Evolutionary conservation across 2,797 vertebrate species (phyloP).

Genomic region (Aselliscus stoliczkanus): DNA sequence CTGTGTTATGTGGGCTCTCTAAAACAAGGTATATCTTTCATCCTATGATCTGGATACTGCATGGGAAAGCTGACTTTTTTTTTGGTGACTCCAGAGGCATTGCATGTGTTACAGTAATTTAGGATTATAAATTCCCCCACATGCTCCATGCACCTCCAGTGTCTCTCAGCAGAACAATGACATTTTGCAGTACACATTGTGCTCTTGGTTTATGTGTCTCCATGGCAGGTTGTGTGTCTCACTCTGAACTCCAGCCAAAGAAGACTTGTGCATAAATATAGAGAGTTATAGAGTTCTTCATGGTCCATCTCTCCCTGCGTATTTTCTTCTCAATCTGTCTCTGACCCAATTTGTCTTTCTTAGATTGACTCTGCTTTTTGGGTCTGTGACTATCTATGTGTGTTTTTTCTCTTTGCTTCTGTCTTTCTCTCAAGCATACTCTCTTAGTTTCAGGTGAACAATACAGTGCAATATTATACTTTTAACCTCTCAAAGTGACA

Average conservation of each 20-base stretch:
- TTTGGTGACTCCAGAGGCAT: not conserved
- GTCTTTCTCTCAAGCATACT: not conserved
- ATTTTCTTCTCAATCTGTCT: constrained; percentile 45
- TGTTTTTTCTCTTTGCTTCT: not conserved
- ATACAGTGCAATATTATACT: too few relatives aligned
- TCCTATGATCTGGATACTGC: not conserved
- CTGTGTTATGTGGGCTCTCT: not conserved
- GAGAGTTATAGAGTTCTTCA: constrained; percentile 30
- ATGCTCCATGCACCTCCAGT: not conserved
- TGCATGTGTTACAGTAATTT: not conserved
- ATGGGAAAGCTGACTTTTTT: not conserved
- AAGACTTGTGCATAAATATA: constrained; percentile 3
- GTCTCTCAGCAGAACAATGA: constrained; percentile 36
- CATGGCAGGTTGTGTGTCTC: constrained; percentile 13
- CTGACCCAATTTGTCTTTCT: constrained; percentile 27
- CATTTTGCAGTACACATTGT: constrained; percentile 14
- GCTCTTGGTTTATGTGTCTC: constrained; percentile 7
- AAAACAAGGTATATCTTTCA: not conserved
- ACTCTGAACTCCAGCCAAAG: not conserved
- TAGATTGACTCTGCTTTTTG: not conserved
- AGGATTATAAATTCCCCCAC: not conserved
- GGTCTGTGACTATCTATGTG: not conserved
- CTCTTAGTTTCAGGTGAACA: too few relatives aligned
- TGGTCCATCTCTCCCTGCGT: constrained; percentile 7
- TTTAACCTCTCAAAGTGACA: too few relatives aligned